Base-by-base conservation (phyloP, 2,888 invertebrate genomes). In the Pammene fasciana region DNA sequence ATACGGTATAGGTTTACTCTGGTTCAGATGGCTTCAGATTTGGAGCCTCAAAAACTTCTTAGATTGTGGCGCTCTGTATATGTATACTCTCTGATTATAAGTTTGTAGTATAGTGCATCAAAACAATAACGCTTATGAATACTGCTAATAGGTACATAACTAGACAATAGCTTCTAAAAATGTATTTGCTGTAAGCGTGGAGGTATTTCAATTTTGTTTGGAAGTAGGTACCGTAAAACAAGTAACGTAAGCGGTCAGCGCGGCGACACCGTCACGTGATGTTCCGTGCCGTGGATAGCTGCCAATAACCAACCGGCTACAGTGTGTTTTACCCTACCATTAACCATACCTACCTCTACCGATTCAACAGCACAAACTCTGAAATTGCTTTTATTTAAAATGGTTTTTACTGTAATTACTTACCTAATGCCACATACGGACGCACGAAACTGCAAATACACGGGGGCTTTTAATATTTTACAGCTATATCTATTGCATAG, bases 261-360 rank as follows among this genome's bases (percentile, higher is more conserved):
- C 56, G 43, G 79, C 80, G 79, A 82, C 77, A 76, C 76, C 75
- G 86, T 86, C 87, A 87, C 86, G 86, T 86, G 82, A 87, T 79
- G 79, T 87, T 77, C 81, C 86, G 87, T 88, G 88, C 82, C 78
- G 79, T 80, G 85, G 86, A 86, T 85, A 86, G 85, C 84, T 84
- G 84, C 84, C 85, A 85, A 86, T 86, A 86, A 73, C 73, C 73
- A 75, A 71, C 72, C 70, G 60, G 59, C 71, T 65, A 83, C 82
- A 76, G 79, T 82, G 76, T 82, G 82, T 81, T 84, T 73, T 76
- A 85, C 82, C 83, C 84, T 79, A 72, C 79, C 78, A 86, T 87
- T 86, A 86, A 74, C 75, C 48, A 71, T 71, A 70, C 67, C 75
- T 60, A 67, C 71, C 77, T 61, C 36, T 26, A 59, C 45, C 78